A percentile compares a stretch with the other conserved stretches of the same genome.
Conservation (phyloP, 2,888 invertebrate species). For the Lasioglossum malachurum region DNA sequence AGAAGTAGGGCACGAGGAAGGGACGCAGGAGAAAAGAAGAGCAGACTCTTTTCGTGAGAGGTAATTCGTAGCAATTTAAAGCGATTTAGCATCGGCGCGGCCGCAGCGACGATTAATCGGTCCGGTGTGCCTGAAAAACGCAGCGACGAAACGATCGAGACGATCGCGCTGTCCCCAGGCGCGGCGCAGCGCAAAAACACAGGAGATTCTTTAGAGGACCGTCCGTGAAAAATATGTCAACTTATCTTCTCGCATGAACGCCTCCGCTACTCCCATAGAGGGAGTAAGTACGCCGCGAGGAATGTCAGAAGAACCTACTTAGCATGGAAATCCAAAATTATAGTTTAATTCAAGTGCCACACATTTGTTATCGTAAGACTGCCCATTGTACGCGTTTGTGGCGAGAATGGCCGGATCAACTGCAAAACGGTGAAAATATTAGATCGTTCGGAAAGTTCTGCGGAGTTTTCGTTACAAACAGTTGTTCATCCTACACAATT, state of each 20-base stretch:
- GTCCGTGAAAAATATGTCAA: conserved; percentile 31
- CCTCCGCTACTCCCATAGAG: background rate
- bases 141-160: conserved; percentile 48
- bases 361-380: background rate
- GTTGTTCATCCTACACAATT: background rate
- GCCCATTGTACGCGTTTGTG: background rate
- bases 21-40: conserved; percentile 4
- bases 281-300: background rate
- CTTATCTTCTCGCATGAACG: conserved; percentile 31
- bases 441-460: background rate
- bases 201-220: background rate
- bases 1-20: background rate
- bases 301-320: conserved; percentile 1
- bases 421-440: background rate
- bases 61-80: conserved; percentile 70
- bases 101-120: conserved; percentile 63
- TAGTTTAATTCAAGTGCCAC: background rate
- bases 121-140: conserved; percentile 63
- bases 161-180: conserved; percentile 17
- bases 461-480: background rate
- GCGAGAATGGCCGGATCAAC: background rate
- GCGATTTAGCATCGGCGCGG: conserved; percentile 60
- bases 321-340: background rate
- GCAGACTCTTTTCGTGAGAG: conserved; percentile 28
- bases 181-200: conserved; percentile 3